Evolutionary conservation across 2,888 invertebrate species (phyloP).

Genomic region (Parasteatoda lunata): DNA sequence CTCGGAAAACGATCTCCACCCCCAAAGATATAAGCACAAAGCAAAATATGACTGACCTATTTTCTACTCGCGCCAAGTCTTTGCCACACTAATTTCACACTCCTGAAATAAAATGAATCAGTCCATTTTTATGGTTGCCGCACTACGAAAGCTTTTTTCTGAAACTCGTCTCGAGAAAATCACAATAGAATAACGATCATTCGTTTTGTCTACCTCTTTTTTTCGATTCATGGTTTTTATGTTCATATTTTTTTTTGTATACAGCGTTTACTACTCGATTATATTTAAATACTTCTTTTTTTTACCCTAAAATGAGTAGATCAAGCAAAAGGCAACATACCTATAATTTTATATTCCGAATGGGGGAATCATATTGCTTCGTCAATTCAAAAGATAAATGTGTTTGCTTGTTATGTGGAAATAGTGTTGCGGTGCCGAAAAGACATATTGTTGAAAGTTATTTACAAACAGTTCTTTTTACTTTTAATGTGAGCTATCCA

Average conservation of each 20-base stretch:
- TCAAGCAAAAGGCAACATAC: neutral
- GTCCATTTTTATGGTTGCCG: neutral
- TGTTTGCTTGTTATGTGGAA: neutral
- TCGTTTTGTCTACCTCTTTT: neutral
- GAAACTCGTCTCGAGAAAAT: neutral
- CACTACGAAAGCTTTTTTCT: neutral
- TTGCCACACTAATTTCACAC: too few species aligned
- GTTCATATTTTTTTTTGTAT: neutral
- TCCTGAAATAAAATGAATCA: neutral
- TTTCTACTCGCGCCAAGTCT: too few species aligned
- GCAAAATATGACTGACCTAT: too few species aligned
- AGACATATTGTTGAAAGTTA: neutral
- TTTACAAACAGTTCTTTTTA: neutral
- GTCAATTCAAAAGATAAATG: neutral
- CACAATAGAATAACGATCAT: neutral
- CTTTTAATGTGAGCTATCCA: neutral
- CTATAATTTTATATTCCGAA: neutral
- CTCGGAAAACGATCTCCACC: too few species aligned
- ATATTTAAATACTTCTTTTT: neutral
- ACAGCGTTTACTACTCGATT: neutral
- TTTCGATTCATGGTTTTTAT: neutral
- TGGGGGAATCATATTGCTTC: constrained; percentile 12
- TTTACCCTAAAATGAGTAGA: neutral
- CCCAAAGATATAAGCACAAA: too few species aligned
- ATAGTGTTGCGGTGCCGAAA: neutral